phyloP scores from a whole-genome alignment of 2,797 vertebrate genomes.

The Natrix natrix region DNA sequence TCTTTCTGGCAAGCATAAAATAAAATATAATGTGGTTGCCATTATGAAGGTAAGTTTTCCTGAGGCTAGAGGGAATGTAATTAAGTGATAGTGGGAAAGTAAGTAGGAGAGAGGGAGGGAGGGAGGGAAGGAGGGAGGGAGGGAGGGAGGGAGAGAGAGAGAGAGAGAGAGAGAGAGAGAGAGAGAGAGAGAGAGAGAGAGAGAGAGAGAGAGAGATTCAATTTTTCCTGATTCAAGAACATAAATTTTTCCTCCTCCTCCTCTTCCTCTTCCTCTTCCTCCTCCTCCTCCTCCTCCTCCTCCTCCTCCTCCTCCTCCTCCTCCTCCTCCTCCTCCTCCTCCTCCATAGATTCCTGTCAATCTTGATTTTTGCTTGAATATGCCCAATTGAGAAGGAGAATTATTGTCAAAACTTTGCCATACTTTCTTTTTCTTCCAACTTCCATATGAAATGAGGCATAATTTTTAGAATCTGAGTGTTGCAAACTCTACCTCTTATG shows the following conservation, averaged over 20 bases:
- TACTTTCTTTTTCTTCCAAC: background rate
- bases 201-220: background rate
- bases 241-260: background rate
- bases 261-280: too few species aligned
- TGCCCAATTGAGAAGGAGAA: background rate
- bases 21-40: background rate
- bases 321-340: background rate
- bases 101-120: background rate
- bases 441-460: background rate
- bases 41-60: background rate
- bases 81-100: background rate
- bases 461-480: background rate
- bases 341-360: background rate
- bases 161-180: too few species aligned
- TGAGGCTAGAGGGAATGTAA: background rate
- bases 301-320: too few species aligned
- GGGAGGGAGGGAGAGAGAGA: too few species aligned
- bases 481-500: background rate
- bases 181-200: rapidly evolving
- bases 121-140: background rate
- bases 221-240: background rate
- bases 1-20: background rate
- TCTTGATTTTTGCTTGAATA: background rate
- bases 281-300: too few species aligned
- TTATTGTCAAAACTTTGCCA: background rate